These are phyloP conservation scores for Dromiciops gliroides DNA, from an alignment of 2,113 vertebrate genomes.

Conservation along the genomic window DNA sequence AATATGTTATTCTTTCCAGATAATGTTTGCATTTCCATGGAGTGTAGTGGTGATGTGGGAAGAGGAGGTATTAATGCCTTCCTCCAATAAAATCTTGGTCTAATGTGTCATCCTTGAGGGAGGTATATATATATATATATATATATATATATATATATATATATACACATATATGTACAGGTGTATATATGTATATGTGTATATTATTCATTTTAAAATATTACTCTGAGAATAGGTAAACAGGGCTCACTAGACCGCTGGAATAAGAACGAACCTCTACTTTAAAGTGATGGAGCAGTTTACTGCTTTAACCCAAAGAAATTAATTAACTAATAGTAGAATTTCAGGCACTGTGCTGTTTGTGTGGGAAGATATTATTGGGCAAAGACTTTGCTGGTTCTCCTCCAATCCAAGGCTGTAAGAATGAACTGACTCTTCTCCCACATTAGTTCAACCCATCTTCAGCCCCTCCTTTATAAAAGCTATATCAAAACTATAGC, in stretches of 20 bases:
- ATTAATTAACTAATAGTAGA: not conserved
- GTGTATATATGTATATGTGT: no score
- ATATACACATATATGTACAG: no score
- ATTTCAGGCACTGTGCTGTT: not conserved
- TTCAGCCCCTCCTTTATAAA: not conserved
- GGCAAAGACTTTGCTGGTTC: not conserved
- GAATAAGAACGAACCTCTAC: not conserved
- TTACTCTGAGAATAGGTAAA: not conserved
- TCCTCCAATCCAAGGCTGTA: not conserved
- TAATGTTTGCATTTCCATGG: not conserved
- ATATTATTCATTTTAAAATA: not conserved
- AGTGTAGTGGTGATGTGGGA: not conserved
- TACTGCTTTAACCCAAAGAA: not conserved
- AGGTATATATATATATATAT: no score
- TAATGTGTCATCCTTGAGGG: not conserved
- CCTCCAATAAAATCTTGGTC: not conserved
- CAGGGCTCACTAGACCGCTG: not conserved
- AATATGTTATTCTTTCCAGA: not conserved
- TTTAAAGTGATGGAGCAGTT: not conserved
- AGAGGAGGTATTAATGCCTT: not conserved
- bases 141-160: no score
- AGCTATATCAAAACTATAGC: not conserved
- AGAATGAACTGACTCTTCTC: not conserved
- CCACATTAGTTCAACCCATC: not conserved
- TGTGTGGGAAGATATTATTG: not conserved